A percentile compares a stretch with the other conserved stretches of the same genome.
Evolutionary conservation across 2,888 invertebrate species (phyloP).

Genomic region (Syrphus vitripennis): DNA sequence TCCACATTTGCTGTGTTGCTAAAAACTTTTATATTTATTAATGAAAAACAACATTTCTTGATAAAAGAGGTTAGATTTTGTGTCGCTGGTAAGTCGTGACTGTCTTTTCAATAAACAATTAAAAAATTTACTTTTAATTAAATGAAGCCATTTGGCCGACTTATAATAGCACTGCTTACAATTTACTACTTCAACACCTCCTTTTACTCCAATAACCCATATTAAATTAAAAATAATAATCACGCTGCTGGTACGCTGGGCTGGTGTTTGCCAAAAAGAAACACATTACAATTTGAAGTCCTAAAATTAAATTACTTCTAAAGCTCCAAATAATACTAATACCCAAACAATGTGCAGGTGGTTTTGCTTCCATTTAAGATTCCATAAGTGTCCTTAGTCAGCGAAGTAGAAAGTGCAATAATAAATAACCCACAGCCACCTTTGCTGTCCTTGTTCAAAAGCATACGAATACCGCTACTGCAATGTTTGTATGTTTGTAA

Average conservation of each 20-base stretch:
- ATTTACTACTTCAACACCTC: neutral
- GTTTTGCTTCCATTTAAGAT: slow-evolving; percentile 21
- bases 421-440: slow-evolving; percentile 59
- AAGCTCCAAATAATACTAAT: neutral
- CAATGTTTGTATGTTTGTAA: neutral
- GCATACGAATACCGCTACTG: neutral
- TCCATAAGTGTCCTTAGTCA: slow-evolving; percentile 42
- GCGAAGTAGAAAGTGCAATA: slow-evolving; percentile 58
- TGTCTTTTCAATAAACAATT: neutral
- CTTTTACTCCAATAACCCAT: slow-evolving; percentile 37
- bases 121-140: neutral
- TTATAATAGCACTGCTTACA: neutral
- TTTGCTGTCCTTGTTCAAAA: slow-evolving; percentile 1
- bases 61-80: too few relatives aligned
- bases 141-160: neutral
- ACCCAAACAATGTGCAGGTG: slow-evolving; percentile 46
- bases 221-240: slow-evolving; percentile 40
- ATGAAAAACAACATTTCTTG: too few relatives aligned
- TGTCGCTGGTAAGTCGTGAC: neutral
- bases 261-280: too few relatives aligned
- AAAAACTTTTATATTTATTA: neutral
- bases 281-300: slow-evolving; percentile 31
- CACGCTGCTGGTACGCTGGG: too few relatives aligned
- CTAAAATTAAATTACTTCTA: slow-evolving; percentile 47
- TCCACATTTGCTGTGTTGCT: neutral